Conservation (phyloP, 2,888 invertebrate genomes). For the Periphyllus acericola region DNA sequence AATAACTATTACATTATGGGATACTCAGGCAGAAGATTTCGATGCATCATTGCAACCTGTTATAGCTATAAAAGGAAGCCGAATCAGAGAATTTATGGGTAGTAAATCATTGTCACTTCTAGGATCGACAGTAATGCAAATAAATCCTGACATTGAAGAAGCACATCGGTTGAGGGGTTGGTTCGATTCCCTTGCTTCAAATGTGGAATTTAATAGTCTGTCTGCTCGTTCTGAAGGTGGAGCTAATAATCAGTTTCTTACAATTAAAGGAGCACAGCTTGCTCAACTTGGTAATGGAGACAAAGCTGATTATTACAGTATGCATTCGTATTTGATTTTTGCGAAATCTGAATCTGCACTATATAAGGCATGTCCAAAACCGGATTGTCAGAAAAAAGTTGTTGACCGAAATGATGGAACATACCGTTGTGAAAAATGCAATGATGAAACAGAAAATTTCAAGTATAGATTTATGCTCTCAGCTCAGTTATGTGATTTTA, state of each 20-base stretch:
- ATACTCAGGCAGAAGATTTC: conserved; percentile 86
- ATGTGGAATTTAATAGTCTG: conserved; percentile 70
- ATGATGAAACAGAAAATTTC: conserved; percentile 82
- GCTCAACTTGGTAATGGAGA: conserved; percentile 79
- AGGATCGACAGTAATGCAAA: conserved; percentile 62
- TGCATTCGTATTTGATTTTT: conserved; percentile 81
- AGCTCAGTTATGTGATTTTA: conserved; percentile 88
- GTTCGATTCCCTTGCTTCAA: conserved; percentile 79
- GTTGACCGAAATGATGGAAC: conserved; percentile 81
- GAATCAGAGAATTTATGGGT: conserved; percentile 88
- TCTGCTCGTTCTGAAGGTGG: conserved; percentile 70
- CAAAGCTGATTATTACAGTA: conserved; percentile 83
- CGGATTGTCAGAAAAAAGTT: conserved; percentile 92
- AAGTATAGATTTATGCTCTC: conserved; percentile 84
- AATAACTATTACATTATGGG: conserved; percentile 86
- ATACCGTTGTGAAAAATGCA: conserved; percentile 96
- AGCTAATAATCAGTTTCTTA: conserved; percentile 72
- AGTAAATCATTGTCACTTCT: conserved; percentile 77
- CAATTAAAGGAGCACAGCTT: conserved; percentile 79
- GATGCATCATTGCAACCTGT: conserved; percentile 81
- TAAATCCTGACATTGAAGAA: conserved; percentile 90
- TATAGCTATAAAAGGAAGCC: conserved; percentile 84
- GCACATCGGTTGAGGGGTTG: conserved; percentile 89
- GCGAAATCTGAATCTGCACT: conserved; percentile 84
- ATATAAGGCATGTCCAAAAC: conserved; percentile 90